Base-by-base conservation (phyloP, 2,888 invertebrate genomes). In the Odontocerum albicorne region DNA sequence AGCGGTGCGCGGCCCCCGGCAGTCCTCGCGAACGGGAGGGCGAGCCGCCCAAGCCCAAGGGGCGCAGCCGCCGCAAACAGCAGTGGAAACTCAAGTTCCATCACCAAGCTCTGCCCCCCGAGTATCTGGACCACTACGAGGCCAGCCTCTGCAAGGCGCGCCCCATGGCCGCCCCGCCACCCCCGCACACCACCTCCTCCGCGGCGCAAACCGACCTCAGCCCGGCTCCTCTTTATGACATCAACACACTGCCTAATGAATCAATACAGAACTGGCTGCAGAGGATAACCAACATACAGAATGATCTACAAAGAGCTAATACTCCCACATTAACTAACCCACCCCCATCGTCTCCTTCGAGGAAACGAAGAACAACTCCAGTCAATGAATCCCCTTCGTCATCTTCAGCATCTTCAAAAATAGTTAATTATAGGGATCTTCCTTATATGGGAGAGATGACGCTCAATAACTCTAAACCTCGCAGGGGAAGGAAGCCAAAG, bases 371-470 rank as follows among this genome's bases (percentile, higher is more conserved):
- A 13, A 62, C 62, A 21, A 46, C 65, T 6, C 55, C 57, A 68
- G 69, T 64, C 73, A 62, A 69, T 63, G 73, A 71, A 65, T 76
- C 69, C 62, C 66, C 62, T 32, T 72, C 73, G n/a, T 72, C 73
- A 3, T 12, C 56, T 33, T 38, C 62, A 39, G 13, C 74, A 51
- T 65, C 77, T 58, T 71, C 72, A 65, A 70, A 74, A 57, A 78
- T 84, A 19, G 80, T 90, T 63, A 88, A 87, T 38, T 92, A 89
- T 67, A 86, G 89, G 38, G 92, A 93, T 66, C 72, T 93, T 39
- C 93, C 93, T 0, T 93, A 92, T 71, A 93, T 93, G 92, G 93
- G 93, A 0, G 93, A 93, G 69, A 92, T 93, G 79, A 92, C 92
- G 0, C 71, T 93, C 49, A 92, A 92, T 67, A 91, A 93, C 70